Conservation (phyloP, 2,888 invertebrate genomes). For the Lordiphosa andalusiaca region DNA sequence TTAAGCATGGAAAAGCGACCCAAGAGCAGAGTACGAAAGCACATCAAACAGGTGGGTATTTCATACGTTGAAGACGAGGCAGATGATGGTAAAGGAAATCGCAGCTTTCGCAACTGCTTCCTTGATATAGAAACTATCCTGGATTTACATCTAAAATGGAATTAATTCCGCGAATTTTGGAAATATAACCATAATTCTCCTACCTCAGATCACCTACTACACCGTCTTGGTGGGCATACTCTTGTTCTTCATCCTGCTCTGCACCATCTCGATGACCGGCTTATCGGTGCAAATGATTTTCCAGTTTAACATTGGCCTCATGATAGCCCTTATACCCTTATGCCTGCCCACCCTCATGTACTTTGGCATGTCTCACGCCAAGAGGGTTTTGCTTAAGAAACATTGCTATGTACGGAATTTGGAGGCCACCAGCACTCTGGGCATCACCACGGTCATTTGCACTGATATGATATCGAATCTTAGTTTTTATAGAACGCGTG, state of each 20-base stretch:
- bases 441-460: slow-evolving; percentile 49
- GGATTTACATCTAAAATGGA: no score
- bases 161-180: no score
- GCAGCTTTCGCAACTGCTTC: no score
- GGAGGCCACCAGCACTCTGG: slow-evolving; percentile 39
- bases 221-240: slow-evolving; percentile 2
- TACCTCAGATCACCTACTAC: slow-evolving; percentile 10
- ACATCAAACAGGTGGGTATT: slow-evolving; percentile 39
- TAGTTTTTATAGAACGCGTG: slow-evolving; percentile 28
- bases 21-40: slow-evolving; percentile 6
- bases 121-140: no score
- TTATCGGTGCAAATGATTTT: background rate
- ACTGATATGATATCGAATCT: slow-evolving; percentile 33
- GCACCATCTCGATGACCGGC: background rate
- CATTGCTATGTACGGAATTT: slow-evolving; percentile 42
- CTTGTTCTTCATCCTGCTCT: slow-evolving; percentile 2
- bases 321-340: slow-evolving; percentile 30
- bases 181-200: no score
- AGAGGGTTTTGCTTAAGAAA: background rate
- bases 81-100: no score
- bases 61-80: no score
- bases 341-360: slow-evolving; percentile 37
- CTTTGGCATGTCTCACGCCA: slow-evolving; percentile 29
- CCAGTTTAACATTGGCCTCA: slow-evolving; percentile 23
- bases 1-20: slow-evolving; percentile 29